Percentiles rank a stretch among this genome's conserved stretches.
phyloP scores from a whole-genome alignment of 2,113 vertebrate species.

The Mastomys natalensis region DNA sequence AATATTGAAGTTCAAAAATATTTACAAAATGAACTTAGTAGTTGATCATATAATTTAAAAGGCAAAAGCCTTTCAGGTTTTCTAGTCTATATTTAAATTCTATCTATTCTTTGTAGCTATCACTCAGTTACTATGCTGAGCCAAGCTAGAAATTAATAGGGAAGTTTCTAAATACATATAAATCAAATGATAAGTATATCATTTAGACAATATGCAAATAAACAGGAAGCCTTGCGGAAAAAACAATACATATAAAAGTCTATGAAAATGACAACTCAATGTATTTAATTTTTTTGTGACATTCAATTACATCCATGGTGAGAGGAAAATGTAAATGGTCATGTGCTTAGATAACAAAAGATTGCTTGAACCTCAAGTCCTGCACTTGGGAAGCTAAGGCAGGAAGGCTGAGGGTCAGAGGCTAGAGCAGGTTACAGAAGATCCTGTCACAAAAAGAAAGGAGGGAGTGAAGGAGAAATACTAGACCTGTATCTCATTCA shows the following conservation, averaged over 20 bases:
- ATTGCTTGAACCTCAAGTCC: not conserved
- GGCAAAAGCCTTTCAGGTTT: not conserved
- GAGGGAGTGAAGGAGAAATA: not conserved
- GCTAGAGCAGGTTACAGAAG: no score
- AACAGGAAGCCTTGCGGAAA: not conserved
- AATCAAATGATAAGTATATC: not conserved
- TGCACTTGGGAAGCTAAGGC: not conserved
- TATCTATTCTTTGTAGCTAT: not conserved
- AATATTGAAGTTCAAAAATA: not conserved
- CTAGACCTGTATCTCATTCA: not conserved
- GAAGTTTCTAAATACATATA: not conserved
- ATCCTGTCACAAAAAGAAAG: not conserved
- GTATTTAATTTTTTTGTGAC: not conserved
- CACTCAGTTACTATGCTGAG: not conserved
- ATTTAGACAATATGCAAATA: not conserved
- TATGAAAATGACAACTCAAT: not conserved
- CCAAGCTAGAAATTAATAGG: not conserved
- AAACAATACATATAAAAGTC: not conserved
- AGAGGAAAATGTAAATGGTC: not conserved
- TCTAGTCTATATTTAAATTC: not conserved
- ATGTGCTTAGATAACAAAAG: not conserved
- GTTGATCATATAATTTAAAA: not conserved
- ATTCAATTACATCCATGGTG: not conserved
- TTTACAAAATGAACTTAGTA: slow-evolving; percentile 10
- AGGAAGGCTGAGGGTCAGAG: not conserved